These are phyloP conservation scores for Lophius americanus DNA, from an alignment of 2,797 vertebrate species.

Conservation along the genomic window DNA sequence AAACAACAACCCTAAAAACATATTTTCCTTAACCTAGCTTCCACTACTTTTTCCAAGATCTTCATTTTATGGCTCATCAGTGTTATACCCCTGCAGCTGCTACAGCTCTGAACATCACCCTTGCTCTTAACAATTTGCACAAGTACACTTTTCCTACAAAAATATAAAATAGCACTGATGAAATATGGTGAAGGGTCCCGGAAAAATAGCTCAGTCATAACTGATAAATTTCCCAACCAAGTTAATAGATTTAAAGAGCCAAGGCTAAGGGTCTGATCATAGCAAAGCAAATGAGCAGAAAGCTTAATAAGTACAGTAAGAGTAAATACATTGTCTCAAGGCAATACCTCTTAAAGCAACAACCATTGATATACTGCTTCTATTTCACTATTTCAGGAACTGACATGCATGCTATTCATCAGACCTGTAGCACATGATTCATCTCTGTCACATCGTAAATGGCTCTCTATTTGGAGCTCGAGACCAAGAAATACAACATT, in stretches of 20 bases:
- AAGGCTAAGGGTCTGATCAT: neutral
- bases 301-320: neutral
- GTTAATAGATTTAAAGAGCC: neutral
- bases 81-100: too few relatives aligned
- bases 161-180: too few relatives aligned
- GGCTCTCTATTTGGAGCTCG: slow-evolving; percentile 7
- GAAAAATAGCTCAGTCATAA: too few relatives aligned
- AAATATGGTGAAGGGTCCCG: too few relatives aligned
- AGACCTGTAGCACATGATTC: neutral
- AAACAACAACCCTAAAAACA: too few relatives aligned
- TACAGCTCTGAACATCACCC: too few relatives aligned
- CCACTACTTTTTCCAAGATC: too few relatives aligned
- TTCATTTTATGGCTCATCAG: too few relatives aligned
- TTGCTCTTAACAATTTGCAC: too few relatives aligned
- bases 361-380: neutral
- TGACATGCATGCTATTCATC: slow-evolving; percentile 21
- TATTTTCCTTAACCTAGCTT: too few relatives aligned
- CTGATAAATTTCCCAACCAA: too few relatives aligned
- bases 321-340: slow-evolving; percentile 6
- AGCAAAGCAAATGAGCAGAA: slow-evolving; percentile 1
- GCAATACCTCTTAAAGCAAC: neutral
- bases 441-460: slow-evolving; percentile 14
- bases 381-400: slow-evolving; percentile 7
- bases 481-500: slow-evolving; percentile 13
- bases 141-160: too few relatives aligned